Evolutionary conservation across 2,113 vertebrate species (phyloP).

Genomic region (Himantopus leucocephalus): DNA sequence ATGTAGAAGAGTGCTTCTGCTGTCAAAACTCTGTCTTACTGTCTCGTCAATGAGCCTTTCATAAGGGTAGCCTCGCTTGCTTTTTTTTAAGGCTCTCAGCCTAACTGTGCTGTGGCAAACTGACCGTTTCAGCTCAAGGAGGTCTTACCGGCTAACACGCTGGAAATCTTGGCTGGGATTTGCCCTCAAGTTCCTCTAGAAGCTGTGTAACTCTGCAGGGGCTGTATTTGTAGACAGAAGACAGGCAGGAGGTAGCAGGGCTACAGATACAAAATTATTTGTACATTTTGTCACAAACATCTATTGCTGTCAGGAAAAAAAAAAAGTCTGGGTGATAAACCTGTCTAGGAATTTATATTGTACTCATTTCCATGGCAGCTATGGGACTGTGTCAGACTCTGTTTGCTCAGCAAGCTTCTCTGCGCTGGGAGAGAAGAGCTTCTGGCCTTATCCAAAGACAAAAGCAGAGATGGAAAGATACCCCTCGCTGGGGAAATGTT

Average conservation of each 20-base stretch:
- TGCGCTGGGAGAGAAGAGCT: background rate
- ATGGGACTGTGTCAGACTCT: background rate
- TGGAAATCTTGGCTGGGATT: background rate
- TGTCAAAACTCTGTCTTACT: background rate
- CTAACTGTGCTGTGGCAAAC: background rate
- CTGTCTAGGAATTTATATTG: background rate
- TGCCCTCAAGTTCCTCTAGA: background rate
- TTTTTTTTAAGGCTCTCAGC: background rate
- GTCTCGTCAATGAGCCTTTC: background rate
- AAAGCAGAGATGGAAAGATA: background rate
- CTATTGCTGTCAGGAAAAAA: background rate
- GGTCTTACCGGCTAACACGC: background rate
- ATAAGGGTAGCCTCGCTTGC: background rate
- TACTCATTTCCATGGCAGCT: background rate
- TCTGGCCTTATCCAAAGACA: too few relatives aligned
- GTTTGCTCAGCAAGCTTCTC: conserved; percentile 1
- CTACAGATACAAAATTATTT: background rate
- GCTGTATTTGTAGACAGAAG: background rate
- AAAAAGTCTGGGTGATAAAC: background rate
- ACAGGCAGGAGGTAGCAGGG: background rate
- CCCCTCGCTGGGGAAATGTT: background rate
- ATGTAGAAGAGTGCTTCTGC: background rate
- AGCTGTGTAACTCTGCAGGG: background rate
- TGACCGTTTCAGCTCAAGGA: background rate
- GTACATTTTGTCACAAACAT: background rate